phyloP scores from a whole-genome alignment of 2,113 vertebrate species.

The Calonectris borealis region DNA sequence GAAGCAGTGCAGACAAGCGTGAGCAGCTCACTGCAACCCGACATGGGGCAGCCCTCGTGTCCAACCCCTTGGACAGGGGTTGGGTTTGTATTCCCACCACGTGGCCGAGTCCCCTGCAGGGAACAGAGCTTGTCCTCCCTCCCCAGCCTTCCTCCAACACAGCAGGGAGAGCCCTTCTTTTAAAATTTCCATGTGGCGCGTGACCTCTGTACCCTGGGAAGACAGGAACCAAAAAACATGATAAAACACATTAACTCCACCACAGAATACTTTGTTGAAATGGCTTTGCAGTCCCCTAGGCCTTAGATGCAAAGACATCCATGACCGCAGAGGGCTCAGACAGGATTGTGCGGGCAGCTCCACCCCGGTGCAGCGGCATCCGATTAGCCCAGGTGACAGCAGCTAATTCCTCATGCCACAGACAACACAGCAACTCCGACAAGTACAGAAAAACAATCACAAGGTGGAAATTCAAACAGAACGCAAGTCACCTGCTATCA shows the following conservation, averaged over 20 bases:
- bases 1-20: not conserved
- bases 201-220: not conserved
- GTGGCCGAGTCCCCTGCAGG: not conserved
- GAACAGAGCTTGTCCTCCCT: not conserved
- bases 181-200: not conserved
- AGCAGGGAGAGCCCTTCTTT: not conserved
- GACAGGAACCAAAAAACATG: not conserved
- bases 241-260: not conserved
- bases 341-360: not conserved
- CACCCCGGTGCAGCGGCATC: not conserved
- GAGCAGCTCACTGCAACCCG: not conserved
- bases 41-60: accelerated
- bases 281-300: not conserved
- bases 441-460: not conserved
- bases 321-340: not conserved
- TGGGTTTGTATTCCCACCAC: not conserved
- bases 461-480: not conserved
- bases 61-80: not conserved
- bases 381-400: not conserved
- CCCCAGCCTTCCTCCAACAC: not conserved
- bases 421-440: not conserved
- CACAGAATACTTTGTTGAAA: not conserved
- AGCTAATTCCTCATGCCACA: not conserved
- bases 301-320: not conserved
- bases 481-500: not conserved